phyloP scores from a whole-genome alignment of 2,797 vertebrate species.

The Orestias chungarensis region DNA sequence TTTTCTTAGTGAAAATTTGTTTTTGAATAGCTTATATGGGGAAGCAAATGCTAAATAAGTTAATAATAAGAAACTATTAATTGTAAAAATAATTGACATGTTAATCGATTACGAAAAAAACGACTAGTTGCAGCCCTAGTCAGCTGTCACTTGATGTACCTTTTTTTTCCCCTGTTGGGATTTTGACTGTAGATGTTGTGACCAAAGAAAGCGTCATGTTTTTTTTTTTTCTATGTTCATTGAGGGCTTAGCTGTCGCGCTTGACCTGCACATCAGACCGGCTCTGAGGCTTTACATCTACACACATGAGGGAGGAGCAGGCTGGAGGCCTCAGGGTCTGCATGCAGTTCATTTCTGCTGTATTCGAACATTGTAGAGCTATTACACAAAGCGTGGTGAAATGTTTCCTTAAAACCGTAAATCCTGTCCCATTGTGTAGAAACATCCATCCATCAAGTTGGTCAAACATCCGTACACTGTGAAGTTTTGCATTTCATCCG shows the following conservation, averaged over 20 bases:
- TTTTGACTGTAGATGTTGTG: conserved; percentile 22
- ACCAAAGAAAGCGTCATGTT: conserved; percentile 22
- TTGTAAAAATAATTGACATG: no score
- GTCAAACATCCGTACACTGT: background rate
- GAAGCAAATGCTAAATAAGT: no score
- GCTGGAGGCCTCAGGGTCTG: conserved; percentile 46
- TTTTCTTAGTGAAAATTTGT: no score
- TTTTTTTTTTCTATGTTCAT: conserved; percentile 20
- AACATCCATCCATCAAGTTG: background rate
- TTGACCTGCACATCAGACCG: conserved; percentile 52
- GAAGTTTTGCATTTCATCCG: background rate
- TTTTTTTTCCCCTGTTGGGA: conserved; percentile 31
- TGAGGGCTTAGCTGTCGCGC: conserved; percentile 44
- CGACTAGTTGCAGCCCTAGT: no score
- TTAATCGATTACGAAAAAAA: no score
- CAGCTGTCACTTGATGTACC: conserved; percentile 51
- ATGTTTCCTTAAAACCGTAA: background rate
- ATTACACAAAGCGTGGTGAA: background rate
- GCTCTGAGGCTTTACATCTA: conserved; percentile 23
- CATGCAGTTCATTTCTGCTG: conserved; percentile 34
- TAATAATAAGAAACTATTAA: no score
- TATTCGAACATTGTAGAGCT: conserved; percentile 15
- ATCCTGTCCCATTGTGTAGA: background rate
- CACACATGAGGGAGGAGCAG: conserved; percentile 15
- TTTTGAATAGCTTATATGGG: no score